Base-by-base conservation (phyloP, 2,113 vertebrate genomes). In the Sigmodon hispidus region DNA sequence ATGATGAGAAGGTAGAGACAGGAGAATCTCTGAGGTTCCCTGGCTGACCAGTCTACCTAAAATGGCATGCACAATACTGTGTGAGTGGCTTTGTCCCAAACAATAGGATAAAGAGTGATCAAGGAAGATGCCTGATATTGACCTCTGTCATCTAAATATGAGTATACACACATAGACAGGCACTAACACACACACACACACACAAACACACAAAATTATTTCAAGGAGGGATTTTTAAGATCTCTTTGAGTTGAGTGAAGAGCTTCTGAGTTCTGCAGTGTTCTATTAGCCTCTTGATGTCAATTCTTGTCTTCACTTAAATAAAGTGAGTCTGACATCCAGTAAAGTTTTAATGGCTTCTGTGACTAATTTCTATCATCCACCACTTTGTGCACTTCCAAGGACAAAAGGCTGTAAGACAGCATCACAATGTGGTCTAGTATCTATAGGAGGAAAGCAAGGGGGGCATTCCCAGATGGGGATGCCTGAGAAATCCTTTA, bases 381-480 rank as follows among this genome's bases (percentile, higher is more conserved):
- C 22, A 87, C 48, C 59, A 50, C 21, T 89, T 55, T 43, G 24
- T 63, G 26, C 2, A 48, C 48, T 70, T 70, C 6, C 24, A 63
- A 83, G 73, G 45, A 48, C 67, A 79, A 75, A 85, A 24, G n/a
- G 29, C 13, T 45, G 8, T 10, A 70, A 8, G 10, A 43, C 7
- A 59, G 40, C 2, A 7, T 87, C 73, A 72, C 31, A 52, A 4
- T 1, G 4, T n/a, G 24, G 15, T 5, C 43, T n/a, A 55, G 34
- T 11, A 67, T 59, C n/a, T 36, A 6, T 24, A 95, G n/a, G 92
- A 36, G 12, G 6, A 55, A 63, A 86, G 57, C 76, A 43, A 16
- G 0, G 2, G 34, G 12, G 11, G 3, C 2, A 5, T 5, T 1
- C 1, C 12, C 40, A 73, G 22, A 17, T 77, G 3, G 17, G 61